Conservation (phyloP, 2,888 invertebrate species). For the Sesia apiformis region DNA sequence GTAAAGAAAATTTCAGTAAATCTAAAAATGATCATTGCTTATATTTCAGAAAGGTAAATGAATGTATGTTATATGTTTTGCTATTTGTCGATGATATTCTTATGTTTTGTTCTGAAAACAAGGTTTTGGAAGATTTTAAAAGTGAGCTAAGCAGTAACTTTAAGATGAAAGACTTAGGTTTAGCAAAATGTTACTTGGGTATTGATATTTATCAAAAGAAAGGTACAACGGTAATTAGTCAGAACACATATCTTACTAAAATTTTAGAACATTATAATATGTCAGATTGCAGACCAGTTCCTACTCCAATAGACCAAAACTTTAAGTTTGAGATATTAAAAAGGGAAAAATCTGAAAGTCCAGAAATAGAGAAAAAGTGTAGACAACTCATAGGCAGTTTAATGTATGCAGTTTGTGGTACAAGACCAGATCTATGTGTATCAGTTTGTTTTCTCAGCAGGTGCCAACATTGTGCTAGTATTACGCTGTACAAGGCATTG, state of each 20-base stretch:
- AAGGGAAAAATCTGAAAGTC: background rate
- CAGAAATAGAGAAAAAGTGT: background rate
- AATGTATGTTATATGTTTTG: slow-evolving; percentile 1
- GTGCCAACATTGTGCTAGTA: background rate
- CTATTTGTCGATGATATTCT: background rate
- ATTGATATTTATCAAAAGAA: background rate
- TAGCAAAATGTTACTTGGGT: background rate
- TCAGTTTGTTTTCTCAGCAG: background rate
- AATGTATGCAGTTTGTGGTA: slow-evolving; percentile 13
- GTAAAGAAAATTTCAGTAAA: slow-evolving; percentile 4
- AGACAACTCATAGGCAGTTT: slow-evolving; percentile 9
- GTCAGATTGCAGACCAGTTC: background rate
- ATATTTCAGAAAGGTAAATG: background rate
- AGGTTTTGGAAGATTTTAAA: background rate
- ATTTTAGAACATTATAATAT: background rate
- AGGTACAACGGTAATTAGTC: background rate
- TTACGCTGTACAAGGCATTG: background rate
- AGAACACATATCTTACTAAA: background rate
- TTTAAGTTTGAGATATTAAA: slow-evolving; percentile 1
- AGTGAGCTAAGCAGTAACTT: background rate
- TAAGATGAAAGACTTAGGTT: background rate
- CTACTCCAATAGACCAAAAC: background rate
- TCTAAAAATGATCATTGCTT: slow-evolving; percentile 9
- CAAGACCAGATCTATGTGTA: slow-evolving; percentile 1
- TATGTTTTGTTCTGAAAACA: background rate